These are phyloP conservation scores for Aporrectodea caliginosa DNA, from an alignment of 1,140 invertebrate species.

Conservation along the genomic window DNA sequence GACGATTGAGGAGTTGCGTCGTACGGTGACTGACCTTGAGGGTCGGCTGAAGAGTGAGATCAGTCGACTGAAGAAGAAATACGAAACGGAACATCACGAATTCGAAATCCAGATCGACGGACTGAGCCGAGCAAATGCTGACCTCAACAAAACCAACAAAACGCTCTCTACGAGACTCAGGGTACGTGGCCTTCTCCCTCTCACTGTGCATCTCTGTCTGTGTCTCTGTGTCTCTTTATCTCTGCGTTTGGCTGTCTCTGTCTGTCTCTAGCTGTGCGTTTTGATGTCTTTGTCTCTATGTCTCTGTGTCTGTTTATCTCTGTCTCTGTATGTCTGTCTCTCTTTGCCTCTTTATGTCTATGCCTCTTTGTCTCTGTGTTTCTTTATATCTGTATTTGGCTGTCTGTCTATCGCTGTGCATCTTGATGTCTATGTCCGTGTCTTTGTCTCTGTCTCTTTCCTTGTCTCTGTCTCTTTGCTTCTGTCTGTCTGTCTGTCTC, in stretches of 20 bases:
- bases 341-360: neutral
- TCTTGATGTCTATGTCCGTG: neutral
- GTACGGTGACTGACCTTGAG: constrained; percentile 54
- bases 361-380: neutral
- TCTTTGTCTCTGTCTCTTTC: neutral
- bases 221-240: neutral
- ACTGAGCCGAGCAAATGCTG: constrained; percentile 48
- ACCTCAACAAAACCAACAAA: constrained; percentile 40
- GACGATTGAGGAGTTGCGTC: constrained; percentile 54
- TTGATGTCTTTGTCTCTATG: neutral
- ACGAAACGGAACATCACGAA: constrained; percentile 53
- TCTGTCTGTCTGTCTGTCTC: neutral
- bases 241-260: neutral
- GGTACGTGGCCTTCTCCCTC: constrained; percentile 14
- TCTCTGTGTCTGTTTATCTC: neutral
- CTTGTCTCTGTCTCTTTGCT: neutral
- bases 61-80: constrained; percentile 55
- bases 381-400: neutral
- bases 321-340: neutral
- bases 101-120: constrained; percentile 46
- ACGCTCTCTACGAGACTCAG: constrained; percentile 27
- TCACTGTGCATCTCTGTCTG: neutral
- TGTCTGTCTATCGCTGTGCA: neutral
- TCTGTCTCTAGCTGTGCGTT: neutral
- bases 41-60: constrained; percentile 54